Percentiles rank a stretch among this genome's conserved stretches.
Conservation (phyloP, 2,797 vertebrate species). For the Acrossocheilus wenchowensis region DNA sequence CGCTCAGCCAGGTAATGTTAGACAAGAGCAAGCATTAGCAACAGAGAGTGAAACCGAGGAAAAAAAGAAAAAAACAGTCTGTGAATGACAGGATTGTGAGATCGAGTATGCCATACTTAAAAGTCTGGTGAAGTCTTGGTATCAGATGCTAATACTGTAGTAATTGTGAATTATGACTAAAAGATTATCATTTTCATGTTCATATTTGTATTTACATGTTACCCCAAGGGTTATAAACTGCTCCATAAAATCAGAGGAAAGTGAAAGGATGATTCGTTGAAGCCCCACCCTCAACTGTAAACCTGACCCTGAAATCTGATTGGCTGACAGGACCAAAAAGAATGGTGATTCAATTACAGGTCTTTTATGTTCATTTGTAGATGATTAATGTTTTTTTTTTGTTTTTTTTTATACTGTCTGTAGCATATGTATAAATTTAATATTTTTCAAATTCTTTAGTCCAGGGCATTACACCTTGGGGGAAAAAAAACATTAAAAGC, state of each 20-base stretch:
- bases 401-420: not conserved
- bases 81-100: slow-evolving; percentile 55
- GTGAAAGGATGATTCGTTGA: not conserved
- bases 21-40: slow-evolving; percentile 49
- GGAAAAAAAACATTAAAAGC: not conserved
- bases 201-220: not conserved
- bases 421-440: not conserved
- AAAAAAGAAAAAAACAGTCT: slow-evolving; percentile 11
- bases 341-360: not conserved
- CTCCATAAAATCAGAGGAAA: not conserved
- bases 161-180: not conserved
- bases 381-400: not conserved
- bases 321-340: not conserved
- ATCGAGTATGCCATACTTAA: slow-evolving; percentile 1
- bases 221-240: not conserved
- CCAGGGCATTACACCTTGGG: not conserved
- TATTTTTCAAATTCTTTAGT: not conserved
- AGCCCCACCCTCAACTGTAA: not conserved
- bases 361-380: not conserved
- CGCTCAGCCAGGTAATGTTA: slow-evolving; percentile 46
- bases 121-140: not conserved
- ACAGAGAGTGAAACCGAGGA: slow-evolving; percentile 24
- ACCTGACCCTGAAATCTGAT: not conserved
- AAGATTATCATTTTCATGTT: not conserved
- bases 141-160: slow-evolving; percentile 2